Evolutionary conservation across 2,113 vertebrate species (phyloP).

Genomic region (Leptosomus discolor): DNA sequence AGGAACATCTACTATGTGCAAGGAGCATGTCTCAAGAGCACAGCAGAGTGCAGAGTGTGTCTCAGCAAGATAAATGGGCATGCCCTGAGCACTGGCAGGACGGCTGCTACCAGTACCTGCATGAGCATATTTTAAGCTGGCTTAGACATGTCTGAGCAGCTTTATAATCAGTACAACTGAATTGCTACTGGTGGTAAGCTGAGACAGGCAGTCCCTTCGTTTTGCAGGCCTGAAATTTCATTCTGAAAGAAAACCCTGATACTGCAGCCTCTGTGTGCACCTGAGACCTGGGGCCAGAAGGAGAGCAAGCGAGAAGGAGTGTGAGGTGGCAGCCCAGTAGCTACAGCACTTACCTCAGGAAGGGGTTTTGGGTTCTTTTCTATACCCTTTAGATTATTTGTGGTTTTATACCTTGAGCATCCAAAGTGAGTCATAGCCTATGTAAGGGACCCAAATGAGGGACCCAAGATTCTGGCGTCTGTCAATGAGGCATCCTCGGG

Average conservation of each 20-base stretch:
- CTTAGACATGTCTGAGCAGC: background rate
- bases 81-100: background rate
- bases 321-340: background rate
- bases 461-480: background rate
- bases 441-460: background rate
- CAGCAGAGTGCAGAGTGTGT: background rate
- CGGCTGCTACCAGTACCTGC: background rate
- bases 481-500: background rate
- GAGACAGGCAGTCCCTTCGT: background rate
- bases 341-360: background rate
- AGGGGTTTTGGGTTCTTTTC: background rate
- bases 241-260: background rate
- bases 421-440: background rate
- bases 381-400: background rate
- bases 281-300: background rate
- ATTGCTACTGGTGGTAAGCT: background rate
- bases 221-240: background rate
- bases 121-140: background rate
- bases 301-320: fast-evolving
- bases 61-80: background rate
- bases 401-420: background rate
- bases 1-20: background rate
- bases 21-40: background rate
- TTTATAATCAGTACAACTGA: background rate
- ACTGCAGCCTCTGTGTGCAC: background rate